These are phyloP conservation scores for Uloborus plumipes DNA, from an alignment of 2,888 invertebrate species.

Conservation along the genomic window DNA sequence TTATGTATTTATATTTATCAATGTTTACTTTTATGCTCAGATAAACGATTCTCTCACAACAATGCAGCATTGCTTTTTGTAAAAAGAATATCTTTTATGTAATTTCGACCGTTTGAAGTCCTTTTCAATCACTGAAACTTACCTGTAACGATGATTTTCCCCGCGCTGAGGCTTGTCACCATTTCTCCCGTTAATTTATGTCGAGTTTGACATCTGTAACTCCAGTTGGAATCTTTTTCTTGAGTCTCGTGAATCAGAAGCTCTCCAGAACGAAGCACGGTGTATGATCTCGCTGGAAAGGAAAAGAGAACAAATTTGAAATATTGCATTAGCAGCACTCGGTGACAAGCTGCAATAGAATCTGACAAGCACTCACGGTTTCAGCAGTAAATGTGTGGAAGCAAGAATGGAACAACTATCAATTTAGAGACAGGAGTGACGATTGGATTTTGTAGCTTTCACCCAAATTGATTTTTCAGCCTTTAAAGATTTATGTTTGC, in stretches of 20 bases:
- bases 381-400: too few relatives aligned
- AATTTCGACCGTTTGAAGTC: too few relatives aligned
- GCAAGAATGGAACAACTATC: too few relatives aligned
- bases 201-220: constrained; percentile 61
- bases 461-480: too few relatives aligned
- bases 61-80: too few relatives aligned
- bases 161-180: constrained; percentile 56
- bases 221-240: constrained; percentile 59
- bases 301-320: constrained; percentile 22
- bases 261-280: constrained; percentile 60
- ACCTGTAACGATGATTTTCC: constrained; percentile 65
- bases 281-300: constrained; percentile 57
- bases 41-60: too few relatives aligned
- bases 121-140: not conserved
- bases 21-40: too few relatives aligned
- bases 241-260: constrained; percentile 61
- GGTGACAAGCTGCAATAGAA: constrained; percentile 29
- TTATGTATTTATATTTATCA: too few relatives aligned
- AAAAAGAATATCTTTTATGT: too few relatives aligned
- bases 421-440: too few relatives aligned
- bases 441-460: too few relatives aligned
- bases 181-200: constrained; percentile 63
- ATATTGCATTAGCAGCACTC: constrained; percentile 41
- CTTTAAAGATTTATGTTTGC: too few relatives aligned
- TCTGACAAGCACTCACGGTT: constrained; percentile 21